Evolutionary conservation across 2,797 vertebrate genomes (phyloP).

Genomic region (Peromyscus nudipes): DNA sequence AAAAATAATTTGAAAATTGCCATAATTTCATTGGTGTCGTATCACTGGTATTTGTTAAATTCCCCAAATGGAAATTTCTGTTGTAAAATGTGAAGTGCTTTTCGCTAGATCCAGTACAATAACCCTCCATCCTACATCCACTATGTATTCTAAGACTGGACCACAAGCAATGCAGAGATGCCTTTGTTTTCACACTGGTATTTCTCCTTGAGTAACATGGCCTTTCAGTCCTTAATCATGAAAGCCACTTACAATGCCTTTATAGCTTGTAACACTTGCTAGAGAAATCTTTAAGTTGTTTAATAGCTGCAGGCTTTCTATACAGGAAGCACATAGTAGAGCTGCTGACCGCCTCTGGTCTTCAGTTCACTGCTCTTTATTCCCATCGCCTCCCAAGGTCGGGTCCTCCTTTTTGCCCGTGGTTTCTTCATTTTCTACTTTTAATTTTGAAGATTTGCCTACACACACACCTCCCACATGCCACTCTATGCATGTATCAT

Average conservation of each 20-base stretch:
- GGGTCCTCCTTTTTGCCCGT: not conserved
- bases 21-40: constrained; percentile 32
- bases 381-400: not conserved
- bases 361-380: not conserved
- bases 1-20: constrained; percentile 72
- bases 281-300: constrained; percentile 20
- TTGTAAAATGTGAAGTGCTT: constrained; percentile 48
- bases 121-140: not conserved
- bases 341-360: not conserved
- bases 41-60: not conserved
- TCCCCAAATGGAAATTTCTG: constrained; percentile 41
- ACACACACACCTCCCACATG: constrained; percentile 52
- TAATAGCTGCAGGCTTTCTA: not conserved
- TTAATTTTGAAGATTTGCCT: constrained; percentile 45
- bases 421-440: not conserved
- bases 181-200: constrained; percentile 42
- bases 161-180: not conserved
- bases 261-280: constrained; percentile 33
- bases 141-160: not conserved
- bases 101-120: not conserved
- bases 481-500: constrained; percentile 58
- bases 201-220: constrained; percentile 43
- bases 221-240: not conserved
- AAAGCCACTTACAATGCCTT: constrained; percentile 32
- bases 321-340: not conserved